Conservation (phyloP, 1,140 invertebrate species). For the Eurosta solidaginis region DNA sequence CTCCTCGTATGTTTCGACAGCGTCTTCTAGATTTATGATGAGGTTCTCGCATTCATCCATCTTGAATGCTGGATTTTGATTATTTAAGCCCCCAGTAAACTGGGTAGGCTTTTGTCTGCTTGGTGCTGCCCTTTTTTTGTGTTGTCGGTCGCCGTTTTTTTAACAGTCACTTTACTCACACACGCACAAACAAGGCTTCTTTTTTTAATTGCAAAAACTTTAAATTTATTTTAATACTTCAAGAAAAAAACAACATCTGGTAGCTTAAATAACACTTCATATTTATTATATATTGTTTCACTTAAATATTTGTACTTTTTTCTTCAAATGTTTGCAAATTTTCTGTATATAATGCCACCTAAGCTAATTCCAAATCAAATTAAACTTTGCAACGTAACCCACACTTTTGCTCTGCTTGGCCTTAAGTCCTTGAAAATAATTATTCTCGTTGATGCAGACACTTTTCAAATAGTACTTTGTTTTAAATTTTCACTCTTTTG, state of each 20-base stretch:
- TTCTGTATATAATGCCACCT: neutral
- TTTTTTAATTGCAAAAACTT: no score
- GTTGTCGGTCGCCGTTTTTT: constrained; percentile 28
- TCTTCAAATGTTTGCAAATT: no score
- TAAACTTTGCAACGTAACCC: neutral
- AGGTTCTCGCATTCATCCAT: constrained; percentile 61
- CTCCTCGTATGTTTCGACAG: constrained; percentile 42
- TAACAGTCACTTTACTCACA: neutral
- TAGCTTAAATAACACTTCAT: no score
- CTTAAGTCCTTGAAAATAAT: constrained; percentile 29
- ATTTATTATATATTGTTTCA: no score
- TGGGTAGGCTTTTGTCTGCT: constrained; percentile 30
- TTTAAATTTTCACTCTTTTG: neutral
- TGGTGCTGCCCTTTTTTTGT: constrained; percentile 9
- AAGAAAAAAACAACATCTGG: no score
- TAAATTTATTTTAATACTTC: no score
- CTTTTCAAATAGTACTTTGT: neutral
- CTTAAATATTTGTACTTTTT: neutral
- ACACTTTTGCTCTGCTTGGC: neutral
- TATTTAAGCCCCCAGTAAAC: constrained; percentile 29
- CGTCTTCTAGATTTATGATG: constrained; percentile 49
- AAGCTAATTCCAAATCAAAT: neutral
- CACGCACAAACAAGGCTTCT: neutral
- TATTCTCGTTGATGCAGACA: neutral
- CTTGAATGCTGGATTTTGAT: constrained; percentile 42